A percentile compares a stretch with the other conserved stretches of the same genome.
Conservation (phyloP, 2,888 invertebrate species). For the Andrena hattorfiana region DNA sequence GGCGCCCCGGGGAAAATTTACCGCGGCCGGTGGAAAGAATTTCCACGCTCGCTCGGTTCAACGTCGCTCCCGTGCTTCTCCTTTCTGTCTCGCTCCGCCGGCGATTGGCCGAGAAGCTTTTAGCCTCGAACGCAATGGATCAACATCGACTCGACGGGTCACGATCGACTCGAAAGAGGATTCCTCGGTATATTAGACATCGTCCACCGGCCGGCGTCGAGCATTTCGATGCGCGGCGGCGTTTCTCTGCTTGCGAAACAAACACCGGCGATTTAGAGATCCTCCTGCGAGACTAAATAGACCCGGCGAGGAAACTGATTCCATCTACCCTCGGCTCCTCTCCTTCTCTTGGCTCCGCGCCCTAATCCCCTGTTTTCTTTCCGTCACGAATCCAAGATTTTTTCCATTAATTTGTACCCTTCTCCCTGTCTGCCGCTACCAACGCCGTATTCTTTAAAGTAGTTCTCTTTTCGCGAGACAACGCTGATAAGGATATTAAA, state of each 20-base stretch:
- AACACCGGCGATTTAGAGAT: constrained; percentile 75
- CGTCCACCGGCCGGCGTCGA: constrained; percentile 50
- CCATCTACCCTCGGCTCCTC: constrained; percentile 49
- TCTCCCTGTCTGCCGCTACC: not conserved
- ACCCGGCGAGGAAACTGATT: constrained; percentile 67
- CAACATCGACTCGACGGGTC: constrained; percentile 67
- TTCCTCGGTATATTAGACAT: constrained; percentile 61
- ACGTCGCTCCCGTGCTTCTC: constrained; percentile 2
- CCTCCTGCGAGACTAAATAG: constrained; percentile 67
- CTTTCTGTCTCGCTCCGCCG: constrained; percentile 43
- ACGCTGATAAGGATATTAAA: not conserved
- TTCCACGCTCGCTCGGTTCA: constrained; percentile 10
- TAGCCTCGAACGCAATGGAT: constrained; percentile 61
- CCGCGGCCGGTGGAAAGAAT: constrained; percentile 27
- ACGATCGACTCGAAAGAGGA: constrained; percentile 65
- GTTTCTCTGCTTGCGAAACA: constrained; percentile 77
- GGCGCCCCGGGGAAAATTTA: constrained; percentile 28
- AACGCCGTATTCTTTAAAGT: not conserved
- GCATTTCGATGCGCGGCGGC: constrained; percentile 75
- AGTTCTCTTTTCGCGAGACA: not conserved
- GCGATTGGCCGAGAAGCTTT: constrained; percentile 66
- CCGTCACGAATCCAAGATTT: constrained; percentile 48
- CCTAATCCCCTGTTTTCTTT: constrained; percentile 52
- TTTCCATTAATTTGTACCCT: constrained; percentile 61
- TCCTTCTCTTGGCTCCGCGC: constrained; percentile 42